Evolutionary conservation across 2,888 invertebrate genomes (phyloP).

Genomic region (Ornithoptera priamus): DNA sequence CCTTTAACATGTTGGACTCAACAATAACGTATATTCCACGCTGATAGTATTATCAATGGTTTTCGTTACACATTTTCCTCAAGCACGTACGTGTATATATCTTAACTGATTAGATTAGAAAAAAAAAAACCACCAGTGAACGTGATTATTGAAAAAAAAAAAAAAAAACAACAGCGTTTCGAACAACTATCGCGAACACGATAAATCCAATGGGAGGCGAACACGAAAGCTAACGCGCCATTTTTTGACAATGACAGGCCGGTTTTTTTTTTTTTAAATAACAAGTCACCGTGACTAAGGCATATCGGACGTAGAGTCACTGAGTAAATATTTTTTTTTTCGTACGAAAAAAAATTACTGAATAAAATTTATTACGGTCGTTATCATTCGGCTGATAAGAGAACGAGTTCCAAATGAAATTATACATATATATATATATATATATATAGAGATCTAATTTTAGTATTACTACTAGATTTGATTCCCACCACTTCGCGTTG

Average conservation of each 20-base stretch:
- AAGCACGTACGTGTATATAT: background rate
- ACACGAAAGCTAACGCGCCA: background rate
- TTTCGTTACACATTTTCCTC: background rate
- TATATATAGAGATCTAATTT: too few species aligned
- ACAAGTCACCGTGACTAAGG: slow-evolving; percentile 1
- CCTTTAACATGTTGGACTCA: too few species aligned
- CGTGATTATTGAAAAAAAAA: background rate
- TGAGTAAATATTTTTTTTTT: too few species aligned
- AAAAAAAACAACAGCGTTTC: background rate
- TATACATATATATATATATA: too few species aligned
- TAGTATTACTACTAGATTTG: too few species aligned
- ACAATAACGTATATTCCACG: too few species aligned
- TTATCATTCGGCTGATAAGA: background rate
- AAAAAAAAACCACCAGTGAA: background rate
- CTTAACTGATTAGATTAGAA: slow-evolving; percentile 8
- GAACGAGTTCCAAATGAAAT: too few species aligned
- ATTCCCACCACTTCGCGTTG: too few species aligned
- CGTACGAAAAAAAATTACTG: too few species aligned
- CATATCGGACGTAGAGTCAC: background rate
- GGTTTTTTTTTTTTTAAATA: slow-evolving; percentile 3
- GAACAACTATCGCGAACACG: background rate
- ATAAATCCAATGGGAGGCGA: background rate
- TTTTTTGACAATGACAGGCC: background rate
- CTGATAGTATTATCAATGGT: too few species aligned
- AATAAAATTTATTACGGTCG: background rate